Evolutionary conservation across 2,797 vertebrate genomes (phyloP), one percentile per base, ranked within the genome.

Genomic region (Buceros bicornis): DNA sequence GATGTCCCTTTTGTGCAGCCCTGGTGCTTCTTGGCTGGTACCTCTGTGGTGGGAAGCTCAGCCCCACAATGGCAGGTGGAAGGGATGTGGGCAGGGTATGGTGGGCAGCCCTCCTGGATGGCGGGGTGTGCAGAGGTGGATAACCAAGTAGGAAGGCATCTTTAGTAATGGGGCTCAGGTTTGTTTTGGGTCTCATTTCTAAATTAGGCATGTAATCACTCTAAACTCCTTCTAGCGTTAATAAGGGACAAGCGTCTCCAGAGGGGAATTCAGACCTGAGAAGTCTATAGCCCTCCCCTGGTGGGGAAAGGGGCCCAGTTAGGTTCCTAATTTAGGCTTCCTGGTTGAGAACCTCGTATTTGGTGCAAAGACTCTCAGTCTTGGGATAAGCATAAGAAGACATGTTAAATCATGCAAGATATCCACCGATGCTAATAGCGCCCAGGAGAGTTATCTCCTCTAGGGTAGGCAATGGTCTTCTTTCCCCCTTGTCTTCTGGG

Each of bases 51-150:
- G 26, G 76, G 28, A 48, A 48, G 31, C 29, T 87, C 24, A 54
- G 24, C 13, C 33, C n/a, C 25, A 5, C 15, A 5, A 6, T 0
- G 0, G 37, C 6, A 22, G 4, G 3, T 40, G 43, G 16, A 24
- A 37, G 56, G 8, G 26, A 3, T 43, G 22, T 20, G 31, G 54
- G 37, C 58, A 69, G 51, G 7, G 16, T n/a, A 66, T 2, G 16
- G 6, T 29, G 65, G 53, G 5, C 70, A 83, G 48, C 19, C 17
- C 20, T 90, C 21, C 51, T 50, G 35, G 15, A 24, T 31, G 47
- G 53, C 17, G 33, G 3, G 8, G 11, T 22, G 18, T 62, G 47
- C 2, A 21, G 19, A 50, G 54, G 6, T 64, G 77, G 37, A 14
- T 69, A 25, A 25, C 14, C 0, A 1, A 28, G 33, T 1, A 35